Percentiles rank a stretch among this genome's conserved stretches.
phyloP scores from a whole-genome alignment of 2,113 vertebrate genomes.

The Lathamus discolor region DNA sequence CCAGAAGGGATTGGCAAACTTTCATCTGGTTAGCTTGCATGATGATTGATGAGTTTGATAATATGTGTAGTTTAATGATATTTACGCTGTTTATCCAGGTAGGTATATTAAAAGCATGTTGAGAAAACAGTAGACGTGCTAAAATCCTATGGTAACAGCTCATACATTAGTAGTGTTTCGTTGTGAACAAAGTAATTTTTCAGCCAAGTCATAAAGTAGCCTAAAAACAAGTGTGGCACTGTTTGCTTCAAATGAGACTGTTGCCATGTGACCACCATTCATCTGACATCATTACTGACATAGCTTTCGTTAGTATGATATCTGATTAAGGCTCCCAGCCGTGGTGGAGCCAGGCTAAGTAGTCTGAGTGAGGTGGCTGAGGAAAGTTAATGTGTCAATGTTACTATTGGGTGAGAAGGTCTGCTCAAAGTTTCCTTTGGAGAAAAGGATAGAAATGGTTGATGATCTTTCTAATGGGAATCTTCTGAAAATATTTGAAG shows the following conservation, averaged over 20 bases:
- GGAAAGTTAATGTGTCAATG: constrained; percentile 78
- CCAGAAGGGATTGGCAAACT: constrained; percentile 34
- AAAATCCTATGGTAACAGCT: constrained; percentile 68
- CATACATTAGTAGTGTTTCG: constrained; percentile 70
- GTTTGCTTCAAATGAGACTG: constrained; percentile 71
- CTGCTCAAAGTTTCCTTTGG: constrained; percentile 59
- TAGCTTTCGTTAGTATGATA: constrained; percentile 64
- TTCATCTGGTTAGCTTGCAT: constrained; percentile 22
- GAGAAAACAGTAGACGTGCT: constrained; percentile 39
- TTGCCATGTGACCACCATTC: constrained; percentile 66
- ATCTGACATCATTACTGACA: constrained; percentile 82
- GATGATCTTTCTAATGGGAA: constrained; percentile 34
- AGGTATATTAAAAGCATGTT: constrained; percentile 39
- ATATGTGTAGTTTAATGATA: constrained; percentile 39
- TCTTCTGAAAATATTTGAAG: constrained; percentile 46
- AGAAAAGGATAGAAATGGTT: constrained; percentile 36
- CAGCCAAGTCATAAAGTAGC: constrained; percentile 74
- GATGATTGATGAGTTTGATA: constrained; percentile 49
- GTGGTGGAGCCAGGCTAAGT: constrained; percentile 77
- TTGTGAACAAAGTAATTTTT: constrained; percentile 77
- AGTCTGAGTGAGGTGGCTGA: constrained; percentile 70
- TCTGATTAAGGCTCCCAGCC: constrained; percentile 79
- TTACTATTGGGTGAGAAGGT: constrained; percentile 59
- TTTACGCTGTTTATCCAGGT: constrained; percentile 41
- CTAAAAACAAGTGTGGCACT: constrained; percentile 76